Conservation (phyloP, 1,140 invertebrate species). For the Lamellibrachia luymesi region DNA sequence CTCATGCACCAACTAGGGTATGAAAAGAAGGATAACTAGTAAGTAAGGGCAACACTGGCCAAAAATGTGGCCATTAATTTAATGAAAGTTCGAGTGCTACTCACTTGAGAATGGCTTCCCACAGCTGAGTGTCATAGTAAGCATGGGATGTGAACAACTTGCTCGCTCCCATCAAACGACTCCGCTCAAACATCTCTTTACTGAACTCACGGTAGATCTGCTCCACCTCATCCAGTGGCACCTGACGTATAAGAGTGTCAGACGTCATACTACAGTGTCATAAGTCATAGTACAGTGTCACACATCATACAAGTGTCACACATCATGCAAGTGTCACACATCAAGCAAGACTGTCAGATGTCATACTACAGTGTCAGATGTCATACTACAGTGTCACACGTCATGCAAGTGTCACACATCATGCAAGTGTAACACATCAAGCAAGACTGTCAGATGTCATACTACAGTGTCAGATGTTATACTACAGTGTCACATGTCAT, state of each 20-base stretch:
- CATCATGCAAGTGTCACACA: not conserved
- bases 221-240: conserved; percentile 66
- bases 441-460: not conserved
- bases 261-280: not conserved
- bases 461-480: not conserved
- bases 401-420: not conserved
- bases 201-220: conserved; percentile 71
- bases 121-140: conserved; percentile 85
- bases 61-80: too few relatives aligned
- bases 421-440: not conserved
- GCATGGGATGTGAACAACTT: conserved; percentile 81
- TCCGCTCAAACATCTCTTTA: conserved; percentile 71
- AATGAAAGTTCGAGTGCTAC: conserved; percentile 9
- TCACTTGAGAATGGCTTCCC: conserved; percentile 76
- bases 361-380: not conserved
- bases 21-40: too few relatives aligned
- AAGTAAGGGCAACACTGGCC: too few relatives aligned
- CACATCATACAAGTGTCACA: not conserved
- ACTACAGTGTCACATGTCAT: not conserved
- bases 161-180: conserved; percentile 71
- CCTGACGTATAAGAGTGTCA: conserved; percentile 51
- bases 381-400: not conserved
- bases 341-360: not conserved
- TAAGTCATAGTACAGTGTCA: not conserved
- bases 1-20: too few relatives aligned